phyloP scores from a whole-genome alignment of 2,888 invertebrate genomes.

The Pyrgus malvae region DNA sequence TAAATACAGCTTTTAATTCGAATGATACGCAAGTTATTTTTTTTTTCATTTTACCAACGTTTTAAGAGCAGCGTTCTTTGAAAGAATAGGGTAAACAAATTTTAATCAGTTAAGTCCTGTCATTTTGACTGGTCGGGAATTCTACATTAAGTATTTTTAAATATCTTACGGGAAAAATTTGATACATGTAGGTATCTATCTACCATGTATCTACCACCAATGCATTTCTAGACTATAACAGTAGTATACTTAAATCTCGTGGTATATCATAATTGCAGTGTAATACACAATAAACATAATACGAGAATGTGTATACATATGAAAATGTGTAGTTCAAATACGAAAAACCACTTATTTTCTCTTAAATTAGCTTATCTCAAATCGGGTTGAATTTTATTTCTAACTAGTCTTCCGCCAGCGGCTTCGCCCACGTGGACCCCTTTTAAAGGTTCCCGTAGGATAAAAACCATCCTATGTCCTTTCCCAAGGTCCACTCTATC shows the following conservation, averaged over 20 bases:
- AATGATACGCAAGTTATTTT: conserved; percentile 1
- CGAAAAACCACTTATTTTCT: background rate
- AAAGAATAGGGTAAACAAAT: background rate
- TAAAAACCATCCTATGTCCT: too few species aligned
- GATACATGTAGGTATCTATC: background rate
- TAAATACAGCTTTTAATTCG: conserved; percentile 22
- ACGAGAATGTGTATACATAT: conserved; percentile 8
- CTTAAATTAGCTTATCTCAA: background rate
- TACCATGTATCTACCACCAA: too few species aligned
- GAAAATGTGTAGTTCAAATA: conserved; percentile 7
- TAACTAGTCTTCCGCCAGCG: too few species aligned
- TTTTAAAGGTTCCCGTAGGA: too few species aligned
- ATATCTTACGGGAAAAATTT: too few species aligned
- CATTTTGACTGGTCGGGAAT: too few species aligned
- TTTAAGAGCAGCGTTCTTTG: background rate
- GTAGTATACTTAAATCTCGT: background rate
- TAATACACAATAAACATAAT: conserved; percentile 10
- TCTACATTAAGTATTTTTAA: too few species aligned
- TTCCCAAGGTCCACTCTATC: too few species aligned
- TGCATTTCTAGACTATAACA: too few species aligned
- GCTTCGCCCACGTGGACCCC: too few species aligned
- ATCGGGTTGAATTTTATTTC: background rate
- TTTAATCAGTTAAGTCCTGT: too few species aligned
- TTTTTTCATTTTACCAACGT: background rate
- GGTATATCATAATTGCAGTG: conserved; percentile 5